Evolutionary conservation across 2,113 vertebrate species (phyloP), one percentile per base, ranked within the genome.

Genomic region (Ciconia boyciana): DNA sequence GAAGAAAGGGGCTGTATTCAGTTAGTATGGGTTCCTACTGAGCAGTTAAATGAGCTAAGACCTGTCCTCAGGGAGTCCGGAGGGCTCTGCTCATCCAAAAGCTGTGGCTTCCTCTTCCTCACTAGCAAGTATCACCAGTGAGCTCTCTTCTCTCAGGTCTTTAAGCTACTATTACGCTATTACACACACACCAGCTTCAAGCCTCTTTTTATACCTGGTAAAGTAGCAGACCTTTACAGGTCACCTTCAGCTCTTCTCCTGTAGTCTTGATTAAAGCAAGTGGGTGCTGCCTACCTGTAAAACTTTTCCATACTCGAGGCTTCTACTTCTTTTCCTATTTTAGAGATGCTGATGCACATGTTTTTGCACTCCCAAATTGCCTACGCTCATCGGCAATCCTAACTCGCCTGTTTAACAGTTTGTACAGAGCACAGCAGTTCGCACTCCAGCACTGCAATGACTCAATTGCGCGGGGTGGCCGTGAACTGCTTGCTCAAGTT

Each of bases 391-490:
- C 2, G 8, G 57, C 31, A 76, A 31, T 13, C 41, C 18, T 52
- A 71, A 34, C 44, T 85, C 3, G 1, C 43, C 75, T 32, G 21
- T 55, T 83, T 46, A 62, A 29, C 46, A 46, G 21, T 34, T 65
- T 31, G 16, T 25, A 69, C 1, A 0, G 49, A 74, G 32, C 0
- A 0, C 46, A 52, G 78, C 61, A 68, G 25, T 46, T 32, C 10
- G 5, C 0, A 0, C 55, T 78, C 41, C 49, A 64, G 8, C 29
- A 17, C 60, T 5, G n/a, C 2, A 0, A 18, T 60, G 76, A 39
- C 15, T 60, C 64, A 20, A 9, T 28, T 3, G 1, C 7, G 0
- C 1, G 0, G 19, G 13, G 64, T n/a, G 25, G 16, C 52, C 0
- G 0, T 7, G 21, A 80, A 65, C 34, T 20, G 7, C 32, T 49